Evolutionary conservation across 2,888 invertebrate species (phyloP).

Genomic region (Rhimphoctona megacephalus): DNA sequence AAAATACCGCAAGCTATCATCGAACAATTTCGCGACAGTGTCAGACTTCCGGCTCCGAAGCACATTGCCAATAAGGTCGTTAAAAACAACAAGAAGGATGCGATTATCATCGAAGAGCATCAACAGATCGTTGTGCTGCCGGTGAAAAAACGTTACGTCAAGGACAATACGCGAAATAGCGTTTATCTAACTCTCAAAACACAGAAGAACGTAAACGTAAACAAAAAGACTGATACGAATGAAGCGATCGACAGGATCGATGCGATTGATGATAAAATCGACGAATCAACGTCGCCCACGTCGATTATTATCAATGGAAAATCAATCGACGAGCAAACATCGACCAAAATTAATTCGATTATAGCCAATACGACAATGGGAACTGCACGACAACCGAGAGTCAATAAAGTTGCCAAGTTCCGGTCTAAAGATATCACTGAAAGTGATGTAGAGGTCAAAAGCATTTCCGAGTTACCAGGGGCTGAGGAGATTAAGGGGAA

Average conservation of each 20-base stretch:
- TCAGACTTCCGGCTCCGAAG: conserved; percentile 78
- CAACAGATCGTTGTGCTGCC: conserved; percentile 78
- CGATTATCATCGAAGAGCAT: conserved; percentile 70
- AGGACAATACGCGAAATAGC: conserved; percentile 80
- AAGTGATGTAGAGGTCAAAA: conserved; percentile 74
- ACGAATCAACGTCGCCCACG: background rate
- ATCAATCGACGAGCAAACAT: conserved; percentile 37
- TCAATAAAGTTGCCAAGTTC: conserved; percentile 70
- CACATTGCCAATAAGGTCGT: conserved; percentile 21
- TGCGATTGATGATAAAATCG: conserved; percentile 32
- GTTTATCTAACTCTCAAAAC: conserved; percentile 80
- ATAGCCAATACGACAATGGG: conserved; percentile 24
- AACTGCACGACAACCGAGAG: conserved; percentile 44
- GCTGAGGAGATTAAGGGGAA: conserved; percentile 44
- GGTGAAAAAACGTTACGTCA: conserved; percentile 79
- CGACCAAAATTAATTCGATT: conserved; percentile 28
- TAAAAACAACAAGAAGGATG: background rate
- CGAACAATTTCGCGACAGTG: conserved; percentile 81
- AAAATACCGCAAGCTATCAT: conserved; percentile 42
- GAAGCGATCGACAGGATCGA: conserved; percentile 19
- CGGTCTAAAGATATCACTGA: conserved; percentile 76
- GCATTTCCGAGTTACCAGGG: conserved; percentile 63
- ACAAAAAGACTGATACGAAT: conserved; percentile 41
- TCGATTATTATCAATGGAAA: conserved; percentile 22
- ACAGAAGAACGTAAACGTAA: conserved; percentile 41